Conservation (phyloP, 2,888 invertebrate species). For the Dione vanillae region DNA sequence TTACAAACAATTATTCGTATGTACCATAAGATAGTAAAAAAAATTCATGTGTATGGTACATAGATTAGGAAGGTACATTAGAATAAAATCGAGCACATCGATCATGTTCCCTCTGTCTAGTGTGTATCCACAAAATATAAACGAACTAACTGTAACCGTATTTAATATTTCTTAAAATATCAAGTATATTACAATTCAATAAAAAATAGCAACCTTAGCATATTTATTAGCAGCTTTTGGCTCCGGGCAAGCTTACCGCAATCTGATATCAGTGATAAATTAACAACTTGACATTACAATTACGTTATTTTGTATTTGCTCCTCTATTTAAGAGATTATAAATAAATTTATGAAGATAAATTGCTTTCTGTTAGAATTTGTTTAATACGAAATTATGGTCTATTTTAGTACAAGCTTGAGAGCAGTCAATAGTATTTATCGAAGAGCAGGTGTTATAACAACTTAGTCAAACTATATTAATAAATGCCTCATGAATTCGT, state of each 20-base stretch:
- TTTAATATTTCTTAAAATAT: no score
- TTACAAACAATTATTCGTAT: no score
- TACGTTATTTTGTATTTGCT: conserved; percentile 22
- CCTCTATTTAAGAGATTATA: conserved; percentile 11
- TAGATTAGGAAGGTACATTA: no score
- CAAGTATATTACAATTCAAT: conserved; percentile 63
- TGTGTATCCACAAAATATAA: no score
- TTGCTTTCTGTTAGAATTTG: not conserved
- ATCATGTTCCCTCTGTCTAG: no score
- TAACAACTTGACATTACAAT: conserved; percentile 46
- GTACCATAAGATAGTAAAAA: no score
- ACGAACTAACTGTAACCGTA: no score
- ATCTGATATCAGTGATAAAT: conserved; percentile 75
- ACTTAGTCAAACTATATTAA: not conserved
- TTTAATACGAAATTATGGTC: not conserved
- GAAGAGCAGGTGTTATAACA: not conserved
- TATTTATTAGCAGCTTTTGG: conserved; percentile 56
- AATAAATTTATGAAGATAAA: conserved; percentile 17
- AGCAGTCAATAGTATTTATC: not conserved
- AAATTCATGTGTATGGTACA: no score
- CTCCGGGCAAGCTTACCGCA: conserved; percentile 32
- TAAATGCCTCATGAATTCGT: not conserved
- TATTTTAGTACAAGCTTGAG: not conserved
- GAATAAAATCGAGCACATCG: no score
- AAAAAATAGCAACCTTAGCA: conserved; percentile 74